A percentile compares a stretch with the other conserved stretches of the same genome.
These are phyloP conservation scores for Myrmecophaga tridactyla DNA, from an alignment of 2,113 vertebrate genomes.

Conservation along the genomic window DNA sequence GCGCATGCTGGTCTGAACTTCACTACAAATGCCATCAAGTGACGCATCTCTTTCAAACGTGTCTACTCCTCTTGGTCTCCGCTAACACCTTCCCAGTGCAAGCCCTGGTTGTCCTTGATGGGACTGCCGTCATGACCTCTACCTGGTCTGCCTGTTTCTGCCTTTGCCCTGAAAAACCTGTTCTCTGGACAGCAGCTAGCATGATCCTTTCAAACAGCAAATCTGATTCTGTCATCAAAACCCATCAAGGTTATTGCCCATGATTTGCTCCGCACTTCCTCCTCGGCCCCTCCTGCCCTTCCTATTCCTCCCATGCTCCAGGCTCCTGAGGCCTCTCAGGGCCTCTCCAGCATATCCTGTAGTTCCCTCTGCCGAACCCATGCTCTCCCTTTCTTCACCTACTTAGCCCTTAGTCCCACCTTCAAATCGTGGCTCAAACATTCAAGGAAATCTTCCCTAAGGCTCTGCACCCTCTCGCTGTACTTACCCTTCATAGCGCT, in stretches of 20 bases:
- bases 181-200: background rate
- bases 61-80: background rate
- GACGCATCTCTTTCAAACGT: background rate
- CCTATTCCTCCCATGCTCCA: background rate
- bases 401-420: background rate
- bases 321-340: background rate
- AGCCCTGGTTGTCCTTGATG: background rate
- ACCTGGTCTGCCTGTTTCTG: background rate
- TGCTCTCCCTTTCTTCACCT: background rate
- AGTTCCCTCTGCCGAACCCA: background rate
- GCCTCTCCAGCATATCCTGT: background rate
- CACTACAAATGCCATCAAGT: background rate
- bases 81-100: background rate
- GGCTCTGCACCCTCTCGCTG: background rate
- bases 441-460: background rate
- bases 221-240: background rate
- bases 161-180: background rate
- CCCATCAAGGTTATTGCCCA: background rate
- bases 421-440: background rate
- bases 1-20: background rate
- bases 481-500: background rate
- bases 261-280: background rate
- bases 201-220: background rate
- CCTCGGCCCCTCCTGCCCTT: background rate
- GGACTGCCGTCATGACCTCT: background rate